Percentiles rank a stretch among this genome's conserved stretches.
Evolutionary conservation across 2,797 vertebrate genomes (phyloP).

Genomic region (Ctenopoma kingsleyae): DNA sequence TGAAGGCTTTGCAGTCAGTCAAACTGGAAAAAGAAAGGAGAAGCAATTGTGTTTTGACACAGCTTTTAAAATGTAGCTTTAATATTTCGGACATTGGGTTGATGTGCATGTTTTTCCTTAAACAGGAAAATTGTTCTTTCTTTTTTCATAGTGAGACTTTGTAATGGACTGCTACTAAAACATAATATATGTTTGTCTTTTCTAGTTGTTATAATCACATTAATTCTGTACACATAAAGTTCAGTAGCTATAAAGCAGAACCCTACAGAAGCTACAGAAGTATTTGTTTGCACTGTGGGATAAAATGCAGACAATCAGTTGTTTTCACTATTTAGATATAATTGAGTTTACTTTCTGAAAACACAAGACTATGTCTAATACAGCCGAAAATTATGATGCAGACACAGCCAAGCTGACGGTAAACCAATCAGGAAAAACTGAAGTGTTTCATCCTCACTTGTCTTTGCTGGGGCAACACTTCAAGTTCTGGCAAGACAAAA

Average conservation of each 20-base stretch:
- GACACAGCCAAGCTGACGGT: not conserved
- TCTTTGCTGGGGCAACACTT: slow-evolving; percentile 36
- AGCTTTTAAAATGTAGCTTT: not conserved
- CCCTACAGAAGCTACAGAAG: not conserved
- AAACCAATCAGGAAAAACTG: slow-evolving; percentile 3
- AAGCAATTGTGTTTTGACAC: too few relatives aligned
- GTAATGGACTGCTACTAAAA: not conserved
- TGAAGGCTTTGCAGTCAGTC: too few relatives aligned
- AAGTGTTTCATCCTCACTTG: slow-evolving; percentile 48
- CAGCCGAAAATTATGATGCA: not conserved
- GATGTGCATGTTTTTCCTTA: not conserved
- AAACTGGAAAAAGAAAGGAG: too few relatives aligned
- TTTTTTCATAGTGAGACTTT: not conserved
- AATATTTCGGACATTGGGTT: slow-evolving; percentile 3
- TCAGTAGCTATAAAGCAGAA: not conserved
- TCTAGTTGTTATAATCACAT: not conserved
- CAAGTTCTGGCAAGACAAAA: slow-evolving; percentile 70
- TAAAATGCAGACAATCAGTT: too few relatives aligned
- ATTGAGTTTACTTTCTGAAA: slow-evolving; percentile 18
- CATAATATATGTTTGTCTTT: not conserved
- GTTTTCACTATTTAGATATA: slow-evolving; percentile 16
- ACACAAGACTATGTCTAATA: slow-evolving; percentile 14
- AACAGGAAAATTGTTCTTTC: not conserved
- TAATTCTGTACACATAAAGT: not conserved
- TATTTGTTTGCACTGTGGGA: not conserved